These are phyloP conservation scores for Prosopocoilus inquinatus DNA, from an alignment of 2,888 invertebrate species.

Conservation along the genomic window DNA sequence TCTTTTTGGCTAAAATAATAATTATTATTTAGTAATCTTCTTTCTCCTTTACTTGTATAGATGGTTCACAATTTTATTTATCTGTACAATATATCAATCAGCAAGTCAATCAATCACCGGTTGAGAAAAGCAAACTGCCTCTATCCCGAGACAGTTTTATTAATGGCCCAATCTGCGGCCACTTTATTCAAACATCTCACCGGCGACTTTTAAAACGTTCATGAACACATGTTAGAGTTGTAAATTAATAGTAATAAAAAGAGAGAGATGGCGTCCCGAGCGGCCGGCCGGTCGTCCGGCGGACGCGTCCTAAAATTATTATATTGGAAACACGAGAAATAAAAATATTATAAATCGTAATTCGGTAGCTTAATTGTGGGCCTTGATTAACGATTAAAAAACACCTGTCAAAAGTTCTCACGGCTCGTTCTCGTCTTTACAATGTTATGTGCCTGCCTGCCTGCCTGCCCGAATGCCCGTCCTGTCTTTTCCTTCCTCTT, in stretches of 20 bases:
- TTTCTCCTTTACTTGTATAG: no score
- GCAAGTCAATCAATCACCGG: no score
- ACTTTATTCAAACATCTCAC: no score
- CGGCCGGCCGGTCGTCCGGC: not conserved
- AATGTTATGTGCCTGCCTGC: not conserved
- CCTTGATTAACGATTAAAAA: conserved; percentile 44
- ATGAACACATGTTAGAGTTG: not conserved
- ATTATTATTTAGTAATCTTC: no score
- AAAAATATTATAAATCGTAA: conserved; percentile 25
- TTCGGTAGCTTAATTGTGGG: conserved; percentile 48
- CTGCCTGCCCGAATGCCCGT: not conserved
- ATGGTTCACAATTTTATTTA: no score
- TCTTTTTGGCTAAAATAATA: no score
- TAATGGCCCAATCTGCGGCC: no score
- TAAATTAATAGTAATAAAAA: conserved; percentile 1
- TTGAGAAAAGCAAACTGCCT: no score
- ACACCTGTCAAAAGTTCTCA: conserved; percentile 48
- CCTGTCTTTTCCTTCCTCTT: no score
- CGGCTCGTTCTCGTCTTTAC: conserved; percentile 38
- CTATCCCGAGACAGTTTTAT: no score
- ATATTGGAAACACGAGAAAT: not conserved
- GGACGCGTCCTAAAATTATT: not conserved
- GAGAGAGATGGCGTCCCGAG: not conserved
- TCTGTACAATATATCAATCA: no score
- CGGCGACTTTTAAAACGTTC: no score